Conservation (phyloP, 2,888 invertebrate species). For the Plutella xylostella region DNA sequence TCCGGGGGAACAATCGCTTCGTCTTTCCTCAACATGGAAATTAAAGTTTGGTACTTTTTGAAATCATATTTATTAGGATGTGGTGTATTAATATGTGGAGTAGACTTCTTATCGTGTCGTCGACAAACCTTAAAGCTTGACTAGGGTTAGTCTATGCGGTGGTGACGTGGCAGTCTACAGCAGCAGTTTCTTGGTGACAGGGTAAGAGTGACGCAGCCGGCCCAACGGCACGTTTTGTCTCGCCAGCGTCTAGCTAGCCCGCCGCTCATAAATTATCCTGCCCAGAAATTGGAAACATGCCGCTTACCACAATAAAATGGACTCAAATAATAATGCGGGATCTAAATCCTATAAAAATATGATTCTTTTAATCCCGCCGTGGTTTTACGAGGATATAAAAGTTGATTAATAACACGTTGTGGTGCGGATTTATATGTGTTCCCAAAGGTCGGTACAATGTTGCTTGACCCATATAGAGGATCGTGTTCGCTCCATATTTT, state of each 20-base stretch:
- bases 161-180: no score
- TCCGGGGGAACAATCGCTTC: background rate
- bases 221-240: slow-evolving; percentile 32
- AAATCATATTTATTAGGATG: no score
- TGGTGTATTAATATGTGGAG: no score
- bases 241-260: slow-evolving; percentile 43
- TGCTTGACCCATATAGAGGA: slow-evolving; percentile 54
- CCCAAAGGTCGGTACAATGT: slow-evolving; percentile 46
- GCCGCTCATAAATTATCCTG: slow-evolving; percentile 49
- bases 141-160: no score
- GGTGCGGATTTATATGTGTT: slow-evolving; percentile 27
- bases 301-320: slow-evolving; percentile 50
- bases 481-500: slow-evolving; percentile 42
- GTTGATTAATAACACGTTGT: slow-evolving; percentile 54
- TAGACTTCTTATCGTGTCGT: no score
- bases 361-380: slow-evolving; percentile 59
- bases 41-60: no score
- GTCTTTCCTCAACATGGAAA: background rate
- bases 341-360: slow-evolving; percentile 67
- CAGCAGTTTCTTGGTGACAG: no score
- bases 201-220: no score
- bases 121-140: no score
- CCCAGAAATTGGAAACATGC: slow-evolving; percentile 55
- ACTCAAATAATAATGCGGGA: slow-evolving; percentile 56
- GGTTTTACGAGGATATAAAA: slow-evolving; percentile 63